Conservation (phyloP, 2,888 invertebrate genomes). For the Ecliptopera silaceata region DNA sequence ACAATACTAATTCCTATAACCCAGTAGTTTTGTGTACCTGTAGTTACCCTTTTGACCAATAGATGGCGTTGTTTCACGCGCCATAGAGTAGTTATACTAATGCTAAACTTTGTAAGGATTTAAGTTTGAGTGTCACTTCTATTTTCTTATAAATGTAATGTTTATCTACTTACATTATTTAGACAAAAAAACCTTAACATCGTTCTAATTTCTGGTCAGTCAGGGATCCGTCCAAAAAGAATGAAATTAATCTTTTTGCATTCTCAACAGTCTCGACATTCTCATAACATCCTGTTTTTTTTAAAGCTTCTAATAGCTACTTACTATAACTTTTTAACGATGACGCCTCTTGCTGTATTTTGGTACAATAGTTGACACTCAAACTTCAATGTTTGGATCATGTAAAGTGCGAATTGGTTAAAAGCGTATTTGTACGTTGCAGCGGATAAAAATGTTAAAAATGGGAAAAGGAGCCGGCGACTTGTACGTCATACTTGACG, state of each 20-base stretch:
- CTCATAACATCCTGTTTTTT: no score
- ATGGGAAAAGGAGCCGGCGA: slow-evolving; percentile 38
- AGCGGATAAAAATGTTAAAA: no score
- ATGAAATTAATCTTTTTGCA: no score
- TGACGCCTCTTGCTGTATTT: not conserved
- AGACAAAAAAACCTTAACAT: no score
- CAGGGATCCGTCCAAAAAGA: no score
- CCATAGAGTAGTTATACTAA: slow-evolving; percentile 1
- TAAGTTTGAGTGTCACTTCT: slow-evolving; percentile 5
- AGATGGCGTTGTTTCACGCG: not conserved
- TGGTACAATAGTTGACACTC: not conserved
- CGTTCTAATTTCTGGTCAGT: no score
- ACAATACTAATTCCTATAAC: not conserved
- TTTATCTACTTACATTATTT: no score
- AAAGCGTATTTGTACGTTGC: slow-evolving; percentile 9
- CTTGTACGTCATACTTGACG: slow-evolving; percentile 18
- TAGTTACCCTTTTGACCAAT: not conserved
- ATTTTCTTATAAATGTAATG: not conserved
- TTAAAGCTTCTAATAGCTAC: no score
- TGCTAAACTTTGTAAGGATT: not conserved
- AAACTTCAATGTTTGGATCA: not conserved
- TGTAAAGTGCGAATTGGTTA: not conserved
- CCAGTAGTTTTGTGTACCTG: not conserved
- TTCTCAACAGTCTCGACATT: no score
- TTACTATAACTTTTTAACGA: not conserved